Conservation (phyloP, 2,797 vertebrate genomes). For the Lepus oiostolus region DNA sequence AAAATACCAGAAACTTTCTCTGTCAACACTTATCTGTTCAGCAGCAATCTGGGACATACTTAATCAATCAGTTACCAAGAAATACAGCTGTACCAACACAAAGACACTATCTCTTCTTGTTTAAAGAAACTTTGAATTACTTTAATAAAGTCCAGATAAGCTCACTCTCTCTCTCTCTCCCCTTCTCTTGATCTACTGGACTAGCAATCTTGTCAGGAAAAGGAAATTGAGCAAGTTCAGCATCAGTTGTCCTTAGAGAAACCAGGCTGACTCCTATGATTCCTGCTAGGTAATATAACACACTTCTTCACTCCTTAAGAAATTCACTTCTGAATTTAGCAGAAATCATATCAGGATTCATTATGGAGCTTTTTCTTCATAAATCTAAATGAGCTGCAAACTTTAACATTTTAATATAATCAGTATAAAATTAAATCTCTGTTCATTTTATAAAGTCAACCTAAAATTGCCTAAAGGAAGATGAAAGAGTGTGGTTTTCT, state of each 20-base stretch:
- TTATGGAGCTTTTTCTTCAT: constrained; percentile 24
- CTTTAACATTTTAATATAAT: constrained; percentile 72
- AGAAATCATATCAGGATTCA: not conserved
- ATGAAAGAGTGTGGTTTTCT: constrained; percentile 33
- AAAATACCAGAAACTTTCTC: constrained; percentile 17
- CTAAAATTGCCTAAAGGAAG: constrained; percentile 61
- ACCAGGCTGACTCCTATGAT: constrained; percentile 33
- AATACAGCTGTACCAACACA: not conserved
- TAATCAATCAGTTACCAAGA: constrained; percentile 32
- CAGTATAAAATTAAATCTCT: constrained; percentile 56
- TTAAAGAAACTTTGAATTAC: constrained; percentile 49
- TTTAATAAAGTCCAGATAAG: constrained; percentile 58
- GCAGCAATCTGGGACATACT: not conserved
- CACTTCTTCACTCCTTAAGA: not conserved
- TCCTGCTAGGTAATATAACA: constrained; percentile 53
- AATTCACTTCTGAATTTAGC: constrained; percentile 54
- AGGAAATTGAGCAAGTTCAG: not conserved
- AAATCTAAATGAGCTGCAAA: constrained; percentile 43
- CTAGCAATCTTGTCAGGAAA: constrained; percentile 25
- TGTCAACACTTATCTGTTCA: not conserved
- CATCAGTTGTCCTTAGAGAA: constrained; percentile 58
- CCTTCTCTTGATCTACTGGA: not conserved
- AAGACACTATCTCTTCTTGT: not conserved
- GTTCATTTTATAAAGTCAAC: constrained; percentile 70
- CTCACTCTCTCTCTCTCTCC: not conserved